Base-by-base conservation (phyloP, 53 echinoderm and acorn worm species). In the Zoroaster sp. region DNA sequence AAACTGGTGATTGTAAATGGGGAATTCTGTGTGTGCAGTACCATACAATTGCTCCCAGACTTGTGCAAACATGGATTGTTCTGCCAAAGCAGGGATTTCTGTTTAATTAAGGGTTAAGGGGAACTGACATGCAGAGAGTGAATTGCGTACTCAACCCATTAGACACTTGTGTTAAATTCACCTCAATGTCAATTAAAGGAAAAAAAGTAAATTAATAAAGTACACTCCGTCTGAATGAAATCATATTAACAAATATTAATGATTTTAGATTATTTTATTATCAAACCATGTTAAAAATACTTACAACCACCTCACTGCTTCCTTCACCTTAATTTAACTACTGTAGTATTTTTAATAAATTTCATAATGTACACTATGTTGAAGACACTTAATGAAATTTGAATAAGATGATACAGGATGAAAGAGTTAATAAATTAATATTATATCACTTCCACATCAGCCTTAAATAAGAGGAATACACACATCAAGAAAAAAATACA, bases 241-340 rank as follows among this genome's bases (percentile, higher is more conserved):
- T 55, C 35, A 30, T 13, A 69, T 36, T 3, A 35, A 31, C 30
- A 52, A 52, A 25, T 10, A 49, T 47, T 75, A 25, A 63, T 12
- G 21, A 20, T 78, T 54, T 20, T 15, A n/a, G 18, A 33, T 15
- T 78, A 49, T 76, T 78, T 78, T 78, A 78, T 78, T 78, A 78
- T 78, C 78, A 78, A 78, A 73, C 54, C 59, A 53, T 52, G 78
- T 78, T 25, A 37, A 78, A 78, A 78, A 59, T 78, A 39, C 37
- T 23, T 53, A 33, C 77, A 53, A 55, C 33, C 21, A 8, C 35
- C 21, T 59, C 38, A 7, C 35, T 35, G 21, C 78, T 59, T 30
- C 78, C 63, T 55, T 30, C 78, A 78, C 78, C 38, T 35, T 36
- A 51, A 35, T 78, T 55, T 35, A 39, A n/a, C 20, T 34, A 59